Conservation (phyloP, 2,797 vertebrate genomes). For the Acipenser transmontanus region DNA sequence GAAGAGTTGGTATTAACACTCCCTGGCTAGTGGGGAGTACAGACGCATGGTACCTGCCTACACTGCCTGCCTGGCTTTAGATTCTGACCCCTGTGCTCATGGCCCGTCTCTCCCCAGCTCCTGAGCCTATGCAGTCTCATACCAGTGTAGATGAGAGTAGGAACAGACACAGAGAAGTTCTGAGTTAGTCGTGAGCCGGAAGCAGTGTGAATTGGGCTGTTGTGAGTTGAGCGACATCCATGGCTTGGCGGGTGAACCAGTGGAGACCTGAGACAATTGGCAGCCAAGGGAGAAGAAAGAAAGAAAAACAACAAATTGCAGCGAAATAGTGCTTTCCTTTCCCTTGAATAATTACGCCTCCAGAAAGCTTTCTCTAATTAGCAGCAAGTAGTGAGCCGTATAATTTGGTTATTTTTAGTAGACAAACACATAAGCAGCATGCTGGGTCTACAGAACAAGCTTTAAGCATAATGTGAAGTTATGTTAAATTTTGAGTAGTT, state of each 20-base stretch:
- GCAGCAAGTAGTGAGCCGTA: background rate
- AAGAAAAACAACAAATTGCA: constrained; percentile 70
- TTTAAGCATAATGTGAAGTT: background rate
- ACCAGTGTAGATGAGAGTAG: constrained; percentile 99
- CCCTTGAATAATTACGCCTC: background rate
- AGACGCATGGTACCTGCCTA: constrained; percentile 60
- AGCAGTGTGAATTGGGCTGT: constrained; percentile 97
- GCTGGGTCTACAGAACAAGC: background rate
- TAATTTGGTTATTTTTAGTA: background rate
- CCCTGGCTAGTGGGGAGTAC: constrained; percentile 19
- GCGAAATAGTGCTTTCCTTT: constrained; percentile 29
- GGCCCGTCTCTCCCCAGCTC: constrained; percentile 64
- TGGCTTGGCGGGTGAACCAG: constrained; percentile 80
- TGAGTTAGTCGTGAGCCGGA: constrained; percentile 94
- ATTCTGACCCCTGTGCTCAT: constrained; percentile 51
- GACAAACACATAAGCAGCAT: background rate
- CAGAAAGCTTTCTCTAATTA: constrained; percentile 8
- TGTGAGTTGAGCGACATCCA: constrained; percentile 97
- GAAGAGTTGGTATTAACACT: constrained; percentile 29
- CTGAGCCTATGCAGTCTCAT: constrained; percentile 73
- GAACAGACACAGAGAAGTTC: constrained; percentile 99
- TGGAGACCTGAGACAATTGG: constrained; percentile 84
- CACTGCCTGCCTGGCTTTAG: constrained; percentile 69
- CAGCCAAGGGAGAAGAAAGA: constrained; percentile 61
- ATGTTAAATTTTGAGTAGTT: background rate